A percentile compares a stretch with the other conserved stretches of the same genome.
Conservation (phyloP, 2,113 vertebrate genomes). For the Heptranchias perlo region DNA sequence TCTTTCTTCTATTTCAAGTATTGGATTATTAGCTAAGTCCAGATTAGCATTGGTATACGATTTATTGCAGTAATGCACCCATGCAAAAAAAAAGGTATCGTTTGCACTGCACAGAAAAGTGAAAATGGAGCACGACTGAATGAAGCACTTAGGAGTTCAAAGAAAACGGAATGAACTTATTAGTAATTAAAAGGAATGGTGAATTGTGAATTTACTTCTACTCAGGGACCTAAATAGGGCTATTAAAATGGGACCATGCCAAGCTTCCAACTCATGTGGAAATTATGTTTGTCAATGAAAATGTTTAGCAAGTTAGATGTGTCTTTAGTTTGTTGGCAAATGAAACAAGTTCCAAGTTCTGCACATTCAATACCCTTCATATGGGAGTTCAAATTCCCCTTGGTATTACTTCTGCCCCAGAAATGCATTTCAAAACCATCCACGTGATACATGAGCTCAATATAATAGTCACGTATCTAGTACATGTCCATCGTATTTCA, state of each 20-base stretch:
- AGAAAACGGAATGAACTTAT: background rate
- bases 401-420: background rate
- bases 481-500: background rate
- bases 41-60: background rate
- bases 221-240: background rate
- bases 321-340: background rate
- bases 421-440: background rate
- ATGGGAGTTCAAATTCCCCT: background rate
- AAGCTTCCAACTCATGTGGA: background rate
- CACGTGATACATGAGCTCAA: background rate
- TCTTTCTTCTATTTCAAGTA: background rate
- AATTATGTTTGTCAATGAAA: background rate
- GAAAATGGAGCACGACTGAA: background rate
- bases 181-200: background rate
- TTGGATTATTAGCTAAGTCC: background rate
- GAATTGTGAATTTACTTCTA: background rate
- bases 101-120: background rate
- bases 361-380: background rate
- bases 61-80: background rate
- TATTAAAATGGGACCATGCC: background rate
- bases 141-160: background rate
- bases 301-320: background rate
- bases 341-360: background rate
- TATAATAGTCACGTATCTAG: background rate
- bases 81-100: background rate